Conservation (phyloP, 2,797 vertebrate genomes). For the Chiroxiphia lanceolata region DNA sequence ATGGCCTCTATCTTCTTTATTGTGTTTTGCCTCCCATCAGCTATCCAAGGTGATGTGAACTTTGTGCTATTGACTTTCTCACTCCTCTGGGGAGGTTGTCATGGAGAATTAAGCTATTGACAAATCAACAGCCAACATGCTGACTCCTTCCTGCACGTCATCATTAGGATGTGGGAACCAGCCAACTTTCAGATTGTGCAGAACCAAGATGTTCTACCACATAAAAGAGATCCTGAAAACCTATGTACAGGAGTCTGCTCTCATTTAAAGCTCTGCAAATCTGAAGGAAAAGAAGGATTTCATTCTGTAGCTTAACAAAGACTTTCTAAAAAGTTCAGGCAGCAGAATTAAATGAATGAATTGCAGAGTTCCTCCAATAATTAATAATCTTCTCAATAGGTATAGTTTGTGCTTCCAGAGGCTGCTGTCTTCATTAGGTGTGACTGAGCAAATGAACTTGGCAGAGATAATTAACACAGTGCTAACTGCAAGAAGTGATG, state of each 20-base stretch:
- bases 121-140: conserved; percentile 66
- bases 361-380: conserved; percentile 18
- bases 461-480: conserved; percentile 61
- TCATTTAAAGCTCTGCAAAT: background rate
- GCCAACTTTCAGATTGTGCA: conserved; percentile 36
- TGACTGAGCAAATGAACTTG: conserved; percentile 45
- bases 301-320: conserved; percentile 6
- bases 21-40: conserved; percentile 73
- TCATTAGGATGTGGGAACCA: conserved; percentile 58
- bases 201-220: conserved; percentile 49
- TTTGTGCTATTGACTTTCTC: conserved; percentile 75
- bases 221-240: conserved; percentile 29
- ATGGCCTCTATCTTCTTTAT: conserved; percentile 69
- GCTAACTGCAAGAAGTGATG: conserved; percentile 10
- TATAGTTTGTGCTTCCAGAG: conserved; percentile 45
- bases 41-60: conserved; percentile 77
- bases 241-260: background rate
- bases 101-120: conserved; percentile 78
- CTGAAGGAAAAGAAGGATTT: background rate
- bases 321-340: conserved; percentile 41
- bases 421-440: conserved; percentile 24
- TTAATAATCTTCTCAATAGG: conserved; percentile 50
- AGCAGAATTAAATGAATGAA: conserved; percentile 41
- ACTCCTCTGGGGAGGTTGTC: conserved; percentile 70
- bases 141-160: conserved; percentile 59